Conservation (phyloP, 2,113 vertebrate genomes). For the Pithys albifrons region DNA sequence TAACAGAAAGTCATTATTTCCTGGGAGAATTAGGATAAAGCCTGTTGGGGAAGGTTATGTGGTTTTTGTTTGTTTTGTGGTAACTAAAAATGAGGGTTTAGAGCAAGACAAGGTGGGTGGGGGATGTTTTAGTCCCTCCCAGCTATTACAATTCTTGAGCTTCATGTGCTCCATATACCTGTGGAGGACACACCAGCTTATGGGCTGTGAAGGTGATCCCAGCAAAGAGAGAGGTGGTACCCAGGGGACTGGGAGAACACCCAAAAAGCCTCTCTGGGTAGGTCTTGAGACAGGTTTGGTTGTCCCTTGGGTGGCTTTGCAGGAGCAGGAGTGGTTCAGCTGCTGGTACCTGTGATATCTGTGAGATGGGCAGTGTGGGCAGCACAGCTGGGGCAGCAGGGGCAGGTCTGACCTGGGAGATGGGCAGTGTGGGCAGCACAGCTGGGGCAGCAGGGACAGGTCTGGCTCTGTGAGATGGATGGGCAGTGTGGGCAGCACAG, state of each 20-base stretch:
- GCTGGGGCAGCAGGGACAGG: too few species aligned
- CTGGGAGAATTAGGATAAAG: constrained; percentile 12
- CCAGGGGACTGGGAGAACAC: background rate
- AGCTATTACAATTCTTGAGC: background rate
- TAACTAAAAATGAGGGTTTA: background rate
- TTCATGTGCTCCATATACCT: background rate
- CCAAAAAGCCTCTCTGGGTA: background rate
- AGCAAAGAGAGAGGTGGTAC: background rate
- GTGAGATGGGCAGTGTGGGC: background rate
- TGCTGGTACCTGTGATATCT: rapidly evolving
- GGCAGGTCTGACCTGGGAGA: too few species aligned
- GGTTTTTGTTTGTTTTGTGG: background rate
- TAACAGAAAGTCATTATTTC: constrained; percentile 69
- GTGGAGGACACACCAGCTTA: background rate
- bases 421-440: too few species aligned
- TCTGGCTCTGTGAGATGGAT: too few species aligned
- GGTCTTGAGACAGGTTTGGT: background rate
- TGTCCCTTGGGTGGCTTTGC: background rate
- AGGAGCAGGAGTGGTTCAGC: background rate
- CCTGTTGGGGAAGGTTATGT: background rate
- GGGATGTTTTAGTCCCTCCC: background rate
- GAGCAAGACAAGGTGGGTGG: background rate
- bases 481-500: too few species aligned
- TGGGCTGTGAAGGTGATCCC: background rate
- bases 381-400: too few species aligned